Evolutionary conservation across 1,140 invertebrate species (phyloP).

Genomic region (Aporrectodea caliginosa): DNA sequence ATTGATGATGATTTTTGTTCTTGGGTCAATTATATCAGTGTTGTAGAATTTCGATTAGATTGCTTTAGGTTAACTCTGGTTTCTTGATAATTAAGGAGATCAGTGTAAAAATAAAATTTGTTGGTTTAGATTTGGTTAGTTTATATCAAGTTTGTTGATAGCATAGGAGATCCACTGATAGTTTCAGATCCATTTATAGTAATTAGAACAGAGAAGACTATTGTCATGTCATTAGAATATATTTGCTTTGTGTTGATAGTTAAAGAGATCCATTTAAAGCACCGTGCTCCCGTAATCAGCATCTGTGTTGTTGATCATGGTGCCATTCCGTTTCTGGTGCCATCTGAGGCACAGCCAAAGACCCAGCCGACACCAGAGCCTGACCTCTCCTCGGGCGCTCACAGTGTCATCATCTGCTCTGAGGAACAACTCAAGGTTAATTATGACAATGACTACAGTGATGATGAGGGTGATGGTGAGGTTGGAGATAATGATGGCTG

Average conservation of each 20-base stretch:
- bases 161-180: no score
- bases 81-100: no score
- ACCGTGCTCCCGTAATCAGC: slow-evolving; percentile 88
- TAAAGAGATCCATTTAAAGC: slow-evolving; percentile 94
- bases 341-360: slow-evolving; percentile 69
- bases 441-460: neutral
- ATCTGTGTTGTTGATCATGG: slow-evolving; percentile 83
- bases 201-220: no score
- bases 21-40: neutral
- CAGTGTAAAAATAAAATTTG: no score
- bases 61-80: neutral
- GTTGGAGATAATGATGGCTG: neutral
- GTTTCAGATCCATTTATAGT: no score
- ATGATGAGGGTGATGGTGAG: neutral
- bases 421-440: slow-evolving; percentile 91
- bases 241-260: slow-evolving; percentile 57
- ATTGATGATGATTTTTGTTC: neutral
- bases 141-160: no score
- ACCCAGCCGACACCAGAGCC: slow-evolving; percentile 58
- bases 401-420: slow-evolving; percentile 81
- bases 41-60: neutral
- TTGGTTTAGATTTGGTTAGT: no score
- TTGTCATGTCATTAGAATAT: no score
- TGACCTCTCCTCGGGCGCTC: slow-evolving; percentile 66
- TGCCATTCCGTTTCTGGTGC: slow-evolving; percentile 70